Base-by-base conservation (phyloP, 2,113 vertebrate species). In the Carassius gibelio region DNA sequence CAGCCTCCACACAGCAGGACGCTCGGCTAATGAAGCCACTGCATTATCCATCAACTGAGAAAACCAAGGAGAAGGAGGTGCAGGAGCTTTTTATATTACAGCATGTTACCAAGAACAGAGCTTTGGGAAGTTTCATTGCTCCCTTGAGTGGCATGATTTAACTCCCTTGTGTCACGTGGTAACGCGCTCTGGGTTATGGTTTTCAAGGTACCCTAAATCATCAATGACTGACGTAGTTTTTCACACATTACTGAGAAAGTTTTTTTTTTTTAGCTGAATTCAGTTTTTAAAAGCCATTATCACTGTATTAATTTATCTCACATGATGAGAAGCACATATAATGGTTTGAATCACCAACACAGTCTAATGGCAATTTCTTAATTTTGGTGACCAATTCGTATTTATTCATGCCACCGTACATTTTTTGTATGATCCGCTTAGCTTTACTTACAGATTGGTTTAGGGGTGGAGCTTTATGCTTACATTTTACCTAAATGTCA, bases 1-100 rank as follows among this genome's bases (percentile, higher is more conserved):
- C 74, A 42, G 74, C 64, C 62, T 84, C 62, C 21, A 38, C 62
- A 69, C 83, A 84, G 83, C 83, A 78, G 75, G 83, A 78, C 36
- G 1, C 30, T 78, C 1, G 11, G 61, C 30, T 84, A 84, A 84
- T 84, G 83, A 84, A 84, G 72, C 72, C 57, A 26, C 74, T 76
- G 83, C 59, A 52, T 84, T 84, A 84, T 76, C 72, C 26, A 34
- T 76, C 55, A 30, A 76, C 30, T 8, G 72, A 55, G 42, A 62
- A 77, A 84, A 84, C 64, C 59, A 69, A 11, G 5, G 42, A 10
- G 42, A 9, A 45, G 8, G 42, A 45, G 42, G 42, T 45, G 2
- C 8, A 45, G 42, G 9, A 45, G 42, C 8, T 45, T 45, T 45
- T 45, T 45, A 9, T 45, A 45, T 45, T 45, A 45, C 42, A 45